Conservation (phyloP, 2,113 vertebrate genomes). For the Irena cyanogastra region DNA sequence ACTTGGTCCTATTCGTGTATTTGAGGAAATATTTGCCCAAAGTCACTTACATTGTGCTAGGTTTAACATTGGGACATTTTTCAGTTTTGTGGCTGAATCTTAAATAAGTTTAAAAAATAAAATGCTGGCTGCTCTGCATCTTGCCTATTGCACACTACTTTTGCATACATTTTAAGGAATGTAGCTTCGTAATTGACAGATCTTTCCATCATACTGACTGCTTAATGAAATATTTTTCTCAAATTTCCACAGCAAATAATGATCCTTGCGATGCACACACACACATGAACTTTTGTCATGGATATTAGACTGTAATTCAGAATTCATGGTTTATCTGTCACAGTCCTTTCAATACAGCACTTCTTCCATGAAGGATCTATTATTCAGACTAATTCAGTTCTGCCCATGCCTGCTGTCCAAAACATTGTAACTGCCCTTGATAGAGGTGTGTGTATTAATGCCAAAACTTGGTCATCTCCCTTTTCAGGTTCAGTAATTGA, state of each 20-base stretch:
- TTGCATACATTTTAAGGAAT: neutral
- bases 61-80: neutral
- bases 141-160: neutral
- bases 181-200: neutral
- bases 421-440: neutral
- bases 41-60: neutral
- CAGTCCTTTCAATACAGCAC: neutral
- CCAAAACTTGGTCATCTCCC: neutral
- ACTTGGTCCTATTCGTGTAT: neutral
- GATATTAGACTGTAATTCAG: neutral
- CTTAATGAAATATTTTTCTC: neutral
- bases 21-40: neutral
- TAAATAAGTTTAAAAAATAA: neutral
- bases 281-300: neutral
- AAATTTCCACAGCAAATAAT: neutral
- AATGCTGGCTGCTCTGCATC: neutral
- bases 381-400: neutral
- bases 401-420: neutral
- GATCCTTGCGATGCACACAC: neutral
- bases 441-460: neutral
- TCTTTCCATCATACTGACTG: neutral
- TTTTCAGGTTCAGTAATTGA: neutral
- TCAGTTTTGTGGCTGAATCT: neutral
- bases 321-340: neutral
- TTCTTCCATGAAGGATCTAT: neutral